A percentile compares a stretch with the other conserved stretches of the same genome.
Evolutionary conservation across 2,113 vertebrate species (phyloP).

Genomic region (Nycticorax nycticorax): DNA sequence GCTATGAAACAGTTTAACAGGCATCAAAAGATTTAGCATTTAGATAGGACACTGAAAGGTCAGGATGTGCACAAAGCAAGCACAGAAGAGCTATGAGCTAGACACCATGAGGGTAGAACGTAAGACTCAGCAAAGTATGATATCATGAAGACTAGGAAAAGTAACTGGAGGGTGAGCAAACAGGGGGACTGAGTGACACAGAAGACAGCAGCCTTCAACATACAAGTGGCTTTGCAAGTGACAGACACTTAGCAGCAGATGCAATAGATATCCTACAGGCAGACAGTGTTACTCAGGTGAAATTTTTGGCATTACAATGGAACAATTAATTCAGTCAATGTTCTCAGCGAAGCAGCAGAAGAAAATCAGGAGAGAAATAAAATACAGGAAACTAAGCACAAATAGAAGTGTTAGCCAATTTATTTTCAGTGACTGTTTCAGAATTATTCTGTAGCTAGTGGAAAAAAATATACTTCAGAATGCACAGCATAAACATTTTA

Average conservation of each 20-base stretch:
- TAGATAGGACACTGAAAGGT: not conserved
- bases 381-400: not conserved
- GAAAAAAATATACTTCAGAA: not conserved
- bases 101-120: not conserved
- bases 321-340: not conserved
- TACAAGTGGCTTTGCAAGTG: not conserved
- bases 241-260: not conserved
- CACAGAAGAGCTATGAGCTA: not conserved
- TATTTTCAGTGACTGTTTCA: not conserved
- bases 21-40: not conserved
- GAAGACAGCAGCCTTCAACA: not conserved
- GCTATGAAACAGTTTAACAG: not conserved
- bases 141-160: conserved; percentile 15
- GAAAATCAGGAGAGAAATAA: not conserved
- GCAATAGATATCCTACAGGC: not conserved
- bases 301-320: not conserved
- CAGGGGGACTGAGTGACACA: not conserved
- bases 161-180: not conserved
- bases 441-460: not conserved
- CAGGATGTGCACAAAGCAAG: not conserved
- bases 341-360: not conserved
- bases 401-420: not conserved
- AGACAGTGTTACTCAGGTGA: not conserved
- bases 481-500: not conserved
- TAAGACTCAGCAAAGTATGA: not conserved